These are phyloP conservation scores for Promerops cafer DNA, from an alignment of 2,113 vertebrate genomes.

Conservation along the genomic window DNA sequence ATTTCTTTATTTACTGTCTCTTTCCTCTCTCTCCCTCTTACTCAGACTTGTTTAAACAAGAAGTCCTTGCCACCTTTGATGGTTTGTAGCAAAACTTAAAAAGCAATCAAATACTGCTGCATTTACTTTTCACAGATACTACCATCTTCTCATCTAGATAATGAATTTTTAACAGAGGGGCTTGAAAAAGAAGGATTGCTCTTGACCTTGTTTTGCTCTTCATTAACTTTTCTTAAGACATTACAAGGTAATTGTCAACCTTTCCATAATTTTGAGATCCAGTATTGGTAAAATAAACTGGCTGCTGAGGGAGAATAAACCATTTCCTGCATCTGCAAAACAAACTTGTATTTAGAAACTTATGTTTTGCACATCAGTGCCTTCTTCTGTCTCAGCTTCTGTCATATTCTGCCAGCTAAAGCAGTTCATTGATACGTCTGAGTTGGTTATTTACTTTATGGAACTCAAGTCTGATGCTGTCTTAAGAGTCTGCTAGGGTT, in stretches of 20 bases:
- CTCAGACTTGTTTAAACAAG: conserved; percentile 3
- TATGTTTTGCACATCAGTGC: not conserved
- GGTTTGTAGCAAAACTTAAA: not conserved
- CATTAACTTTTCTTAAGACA: not conserved
- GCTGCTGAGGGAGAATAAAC: conserved; percentile 17
- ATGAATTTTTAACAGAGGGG: not conserved
- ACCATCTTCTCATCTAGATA: not conserved
- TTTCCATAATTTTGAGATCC: not conserved
- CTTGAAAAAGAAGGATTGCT: not conserved
- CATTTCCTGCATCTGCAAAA: not conserved
- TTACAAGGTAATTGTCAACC: conserved; percentile 21
- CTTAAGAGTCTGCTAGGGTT: not conserved
- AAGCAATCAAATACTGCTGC: not conserved
- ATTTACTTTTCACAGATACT: conserved; percentile 4
- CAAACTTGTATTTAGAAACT: not conserved
- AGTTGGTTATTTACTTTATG: not conserved
- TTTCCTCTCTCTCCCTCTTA: not conserved
- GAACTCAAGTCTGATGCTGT: not conserved
- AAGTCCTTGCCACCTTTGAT: not conserved
- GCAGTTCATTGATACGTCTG: not conserved
- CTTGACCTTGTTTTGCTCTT: conserved; percentile 20
- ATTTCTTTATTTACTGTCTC: conserved; percentile 18
- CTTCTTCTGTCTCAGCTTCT: not conserved
- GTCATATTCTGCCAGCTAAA: not conserved
- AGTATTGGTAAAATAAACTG: conserved; percentile 12